phyloP scores from a whole-genome alignment of 37 sponge, comb jelly and placozoan species.

The Cliona cf. orientalis region DNA sequence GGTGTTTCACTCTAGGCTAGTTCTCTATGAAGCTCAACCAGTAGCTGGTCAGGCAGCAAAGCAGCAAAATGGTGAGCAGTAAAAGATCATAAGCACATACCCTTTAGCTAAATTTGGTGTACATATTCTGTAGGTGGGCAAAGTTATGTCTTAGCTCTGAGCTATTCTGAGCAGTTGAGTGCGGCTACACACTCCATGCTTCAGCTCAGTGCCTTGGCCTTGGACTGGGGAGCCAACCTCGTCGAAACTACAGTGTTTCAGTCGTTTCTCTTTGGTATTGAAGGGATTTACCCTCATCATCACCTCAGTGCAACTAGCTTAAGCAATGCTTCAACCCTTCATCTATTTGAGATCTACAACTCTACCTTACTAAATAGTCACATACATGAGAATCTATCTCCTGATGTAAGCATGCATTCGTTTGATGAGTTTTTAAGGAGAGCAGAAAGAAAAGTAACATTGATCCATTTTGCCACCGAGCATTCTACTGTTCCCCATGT shows the following conservation, averaged over 20 bases:
- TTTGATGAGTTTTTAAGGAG: neutral
- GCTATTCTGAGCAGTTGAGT: slow-evolving; percentile 53
- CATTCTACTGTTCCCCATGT: neutral
- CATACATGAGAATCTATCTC: slow-evolving; percentile 8
- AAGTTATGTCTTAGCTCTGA: slow-evolving; percentile 44
- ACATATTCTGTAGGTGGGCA: too few species aligned
- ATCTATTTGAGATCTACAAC: slow-evolving; percentile 26
- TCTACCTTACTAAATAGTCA: neutral
- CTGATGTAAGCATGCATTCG: slow-evolving; percentile 12
- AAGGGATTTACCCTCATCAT: slow-evolving; percentile 23
- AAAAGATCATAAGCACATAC: too few species aligned
- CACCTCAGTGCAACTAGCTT: neutral
- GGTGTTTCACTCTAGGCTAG: too few species aligned
- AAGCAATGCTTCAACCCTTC: neutral
- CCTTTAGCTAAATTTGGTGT: too few species aligned
- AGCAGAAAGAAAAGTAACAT: slow-evolving; percentile 11
- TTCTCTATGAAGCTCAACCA: too few species aligned
- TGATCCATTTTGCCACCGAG: slow-evolving; percentile 24
- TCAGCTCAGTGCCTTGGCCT: slow-evolving; percentile 32
- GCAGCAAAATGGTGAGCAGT: too few species aligned
- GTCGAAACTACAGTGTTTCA: slow-evolving; percentile 42
- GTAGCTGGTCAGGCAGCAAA: too few species aligned
- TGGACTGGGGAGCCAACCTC: slow-evolving; percentile 38
- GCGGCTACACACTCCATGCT: slow-evolving; percentile 38
- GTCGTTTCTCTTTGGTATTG: slow-evolving; percentile 38